Percentiles rank a stretch among this genome's conserved stretches.
Conservation (phyloP, 2,797 vertebrate species). For the Cyclopterus lumpus region DNA sequence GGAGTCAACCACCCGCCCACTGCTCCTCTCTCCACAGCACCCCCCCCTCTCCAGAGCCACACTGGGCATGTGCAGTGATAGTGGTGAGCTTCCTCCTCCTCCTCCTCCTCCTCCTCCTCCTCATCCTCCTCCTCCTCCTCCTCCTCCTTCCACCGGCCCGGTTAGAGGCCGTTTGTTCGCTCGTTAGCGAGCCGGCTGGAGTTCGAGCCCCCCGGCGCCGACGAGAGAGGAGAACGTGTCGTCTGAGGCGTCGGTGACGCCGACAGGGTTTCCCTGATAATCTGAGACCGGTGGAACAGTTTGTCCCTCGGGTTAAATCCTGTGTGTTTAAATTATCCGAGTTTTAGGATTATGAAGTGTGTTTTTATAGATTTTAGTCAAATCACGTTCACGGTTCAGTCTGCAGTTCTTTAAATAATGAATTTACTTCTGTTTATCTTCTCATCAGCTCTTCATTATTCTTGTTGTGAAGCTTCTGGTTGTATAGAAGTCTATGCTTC, state of each 20-base stretch:
- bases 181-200: conserved; percentile 53
- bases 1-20: conserved; percentile 61
- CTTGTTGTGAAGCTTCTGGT: background rate
- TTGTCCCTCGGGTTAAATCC: background rate
- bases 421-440: background rate
- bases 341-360: conserved; percentile 2
- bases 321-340: background rate
- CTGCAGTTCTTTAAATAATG: conserved; percentile 3
- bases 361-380: background rate
- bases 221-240: conserved; percentile 28
- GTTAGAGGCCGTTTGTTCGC: conserved; percentile 64
- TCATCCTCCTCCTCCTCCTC: conserved; percentile 1
- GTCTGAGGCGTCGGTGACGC: conserved; percentile 11
- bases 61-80: conserved; percentile 67
- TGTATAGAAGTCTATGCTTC: background rate
- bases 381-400: background rate
- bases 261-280: conserved; percentile 16
- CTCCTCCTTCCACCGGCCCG: conserved; percentile 32
- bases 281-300: conserved; percentile 23
- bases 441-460: background rate
- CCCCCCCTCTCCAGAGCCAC: conserved; percentile 53
- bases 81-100: conserved; percentile 34
- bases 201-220: conserved; percentile 45
- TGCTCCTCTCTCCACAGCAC: conserved; percentile 46
- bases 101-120: conserved; percentile 7